These are phyloP conservation scores for Pachycephala philippinensis DNA, from an alignment of 2,113 vertebrate species.

Conservation along the genomic window DNA sequence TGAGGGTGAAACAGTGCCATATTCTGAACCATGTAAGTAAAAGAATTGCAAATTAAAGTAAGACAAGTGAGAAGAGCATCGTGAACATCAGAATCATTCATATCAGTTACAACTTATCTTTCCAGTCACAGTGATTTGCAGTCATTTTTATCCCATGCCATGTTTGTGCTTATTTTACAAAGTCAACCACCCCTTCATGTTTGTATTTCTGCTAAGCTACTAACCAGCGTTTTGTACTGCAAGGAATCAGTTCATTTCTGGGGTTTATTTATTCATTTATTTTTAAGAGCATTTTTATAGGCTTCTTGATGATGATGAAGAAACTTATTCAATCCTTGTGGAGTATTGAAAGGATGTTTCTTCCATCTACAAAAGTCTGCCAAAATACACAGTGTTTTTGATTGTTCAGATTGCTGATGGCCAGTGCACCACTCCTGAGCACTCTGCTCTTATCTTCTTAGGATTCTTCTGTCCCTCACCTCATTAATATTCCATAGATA, in stretches of 20 bases:
- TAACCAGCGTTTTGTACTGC: not conserved
- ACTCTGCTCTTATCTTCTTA: not conserved
- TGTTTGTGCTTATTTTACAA: not conserved
- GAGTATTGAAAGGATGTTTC: not conserved
- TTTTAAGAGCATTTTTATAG: not conserved
- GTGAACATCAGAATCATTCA: not conserved
- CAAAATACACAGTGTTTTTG: not conserved
- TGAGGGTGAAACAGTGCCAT: not conserved
- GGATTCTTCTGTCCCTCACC: not conserved
- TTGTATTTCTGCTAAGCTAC: not conserved
- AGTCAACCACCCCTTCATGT: not conserved
- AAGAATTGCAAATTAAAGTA: not conserved
- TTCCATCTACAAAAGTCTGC: not conserved
- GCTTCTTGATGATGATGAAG: not conserved
- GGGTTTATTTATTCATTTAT: not conserved
- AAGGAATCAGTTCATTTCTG: not conserved
- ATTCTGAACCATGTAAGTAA: not conserved
- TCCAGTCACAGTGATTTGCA: not conserved
- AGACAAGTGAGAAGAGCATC: not conserved
- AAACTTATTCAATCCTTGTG: not conserved
- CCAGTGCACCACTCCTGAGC: not conserved
- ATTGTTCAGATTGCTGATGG: not conserved
- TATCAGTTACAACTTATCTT: not conserved
- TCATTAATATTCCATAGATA: not conserved
- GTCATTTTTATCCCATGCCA: not conserved